phyloP scores from a whole-genome alignment of 2,113 vertebrate species.

The Hippoglossus stenolepis region DNA sequence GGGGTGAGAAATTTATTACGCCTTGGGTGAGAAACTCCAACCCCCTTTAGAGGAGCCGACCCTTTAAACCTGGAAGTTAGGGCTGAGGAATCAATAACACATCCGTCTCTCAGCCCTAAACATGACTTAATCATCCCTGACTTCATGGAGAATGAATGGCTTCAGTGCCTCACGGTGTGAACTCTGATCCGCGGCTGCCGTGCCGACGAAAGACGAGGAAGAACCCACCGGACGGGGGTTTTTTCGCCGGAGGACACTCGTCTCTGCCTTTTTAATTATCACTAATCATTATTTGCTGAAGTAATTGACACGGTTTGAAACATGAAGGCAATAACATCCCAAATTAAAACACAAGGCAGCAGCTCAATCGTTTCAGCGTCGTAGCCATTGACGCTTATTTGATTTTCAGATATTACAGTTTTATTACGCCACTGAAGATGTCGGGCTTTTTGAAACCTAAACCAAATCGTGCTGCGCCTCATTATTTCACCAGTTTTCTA shows the following conservation, averaged over 20 bases:
- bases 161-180: background rate
- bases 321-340: slow-evolving; percentile 12
- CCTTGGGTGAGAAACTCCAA: slow-evolving; percentile 15
- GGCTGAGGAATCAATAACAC: slow-evolving; percentile 2
- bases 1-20: slow-evolving; percentile 35
- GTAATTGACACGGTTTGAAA: background rate
- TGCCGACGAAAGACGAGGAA: background rate
- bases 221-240: background rate
- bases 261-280: background rate
- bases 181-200: background rate
- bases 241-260: background rate
- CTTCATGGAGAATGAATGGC: background rate
- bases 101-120: background rate
- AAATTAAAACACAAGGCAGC: slow-evolving; percentile 1
- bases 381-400: background rate
- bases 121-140: background rate
- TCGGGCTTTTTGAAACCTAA: background rate
- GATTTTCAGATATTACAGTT: background rate
- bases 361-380: background rate
- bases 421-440: background rate
- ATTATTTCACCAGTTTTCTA: too few relatives aligned
- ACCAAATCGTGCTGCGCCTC: too few relatives aligned
- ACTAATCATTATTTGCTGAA: slow-evolving; percentile 3
- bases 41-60: slow-evolving; percentile 1
- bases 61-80: slow-evolving; percentile 7